Base-by-base conservation (phyloP, 2,797 vertebrate genomes). In the Petrocephalus sullivani region DNA sequence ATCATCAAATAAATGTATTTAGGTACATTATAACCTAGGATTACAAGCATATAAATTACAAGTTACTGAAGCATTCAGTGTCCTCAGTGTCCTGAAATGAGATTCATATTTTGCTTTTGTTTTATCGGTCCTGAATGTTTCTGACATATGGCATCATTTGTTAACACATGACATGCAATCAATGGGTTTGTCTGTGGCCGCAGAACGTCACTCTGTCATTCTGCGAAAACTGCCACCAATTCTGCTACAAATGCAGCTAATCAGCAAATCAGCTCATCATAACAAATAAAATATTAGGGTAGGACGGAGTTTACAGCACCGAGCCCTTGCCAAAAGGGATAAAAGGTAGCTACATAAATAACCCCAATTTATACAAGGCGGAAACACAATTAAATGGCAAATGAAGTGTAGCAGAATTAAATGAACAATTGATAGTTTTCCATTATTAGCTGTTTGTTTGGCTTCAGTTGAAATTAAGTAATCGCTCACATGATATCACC, bases 361-460 rank as follows among this genome's bases (percentile, higher is more conserved):
- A 88, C 86, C 19, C 67, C 88, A 60, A 87, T 89, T 82, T 78
- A 85, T 81, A 49, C 49, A 84, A 83, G 53, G 87, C 57, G 58
- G 75, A 75, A 89, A 82, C 37, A 53, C 83, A 89, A 90, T 90
- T 89, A 89, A 83, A 88, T 56, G 61, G 87, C 87, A 88, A 89
- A 88, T 90, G 87, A 64, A 85, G 87, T 86, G 89, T 90, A 57
- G 71, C 81, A 56, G 46, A 49, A 61, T 57, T 82, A 88, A 89
- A 87, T 83, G 84, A 71, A 81, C 88, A 90, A 88, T 90, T 88
- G 88, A 88, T 90, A 67, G 82, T 41, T 88, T 83, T 58, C 86
- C 82, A 88, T 89, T 87, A 90, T 78, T 60, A 86, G 88, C 54
- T 81, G 61, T 89, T 90, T 86, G 82, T 89, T 86, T 83, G 87